Conservation (phyloP, 2,797 vertebrate species). For the Aldrovandia affinis region DNA sequence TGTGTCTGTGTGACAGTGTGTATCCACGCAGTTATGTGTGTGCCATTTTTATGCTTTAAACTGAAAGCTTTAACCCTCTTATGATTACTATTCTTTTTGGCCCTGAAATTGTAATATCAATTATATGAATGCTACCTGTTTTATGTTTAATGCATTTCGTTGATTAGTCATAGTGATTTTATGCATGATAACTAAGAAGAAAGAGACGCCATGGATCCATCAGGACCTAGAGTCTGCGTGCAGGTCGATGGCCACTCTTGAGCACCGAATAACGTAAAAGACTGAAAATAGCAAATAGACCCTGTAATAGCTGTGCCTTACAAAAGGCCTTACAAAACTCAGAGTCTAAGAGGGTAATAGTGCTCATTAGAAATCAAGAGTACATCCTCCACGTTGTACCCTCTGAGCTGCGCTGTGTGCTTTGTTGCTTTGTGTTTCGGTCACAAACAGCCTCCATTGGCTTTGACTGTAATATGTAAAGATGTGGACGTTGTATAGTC, state of each 20-base stretch:
- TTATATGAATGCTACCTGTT: background rate
- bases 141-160: background rate
- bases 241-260: background rate
- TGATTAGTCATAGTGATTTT: background rate
- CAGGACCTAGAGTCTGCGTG: background rate
- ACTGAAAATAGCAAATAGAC: too few species aligned
- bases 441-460: background rate
- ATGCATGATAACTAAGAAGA: background rate
- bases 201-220: background rate
- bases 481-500: background rate
- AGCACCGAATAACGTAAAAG: background rate
- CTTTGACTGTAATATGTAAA: background rate
- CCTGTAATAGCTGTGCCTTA: too few species aligned
- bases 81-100: background rate
- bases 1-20: background rate
- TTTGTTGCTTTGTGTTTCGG: background rate
- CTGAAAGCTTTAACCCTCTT: background rate
- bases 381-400: background rate
- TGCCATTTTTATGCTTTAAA: background rate
- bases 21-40: background rate
- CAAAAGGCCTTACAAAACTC: background rate
- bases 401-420: background rate
- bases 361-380: background rate
- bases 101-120: background rate
- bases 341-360: background rate